A percentile compares a stretch with the other conserved stretches of the same genome.
Conservation (phyloP, 2,113 vertebrate species). For the Callochromis pleurospilus region DNA sequence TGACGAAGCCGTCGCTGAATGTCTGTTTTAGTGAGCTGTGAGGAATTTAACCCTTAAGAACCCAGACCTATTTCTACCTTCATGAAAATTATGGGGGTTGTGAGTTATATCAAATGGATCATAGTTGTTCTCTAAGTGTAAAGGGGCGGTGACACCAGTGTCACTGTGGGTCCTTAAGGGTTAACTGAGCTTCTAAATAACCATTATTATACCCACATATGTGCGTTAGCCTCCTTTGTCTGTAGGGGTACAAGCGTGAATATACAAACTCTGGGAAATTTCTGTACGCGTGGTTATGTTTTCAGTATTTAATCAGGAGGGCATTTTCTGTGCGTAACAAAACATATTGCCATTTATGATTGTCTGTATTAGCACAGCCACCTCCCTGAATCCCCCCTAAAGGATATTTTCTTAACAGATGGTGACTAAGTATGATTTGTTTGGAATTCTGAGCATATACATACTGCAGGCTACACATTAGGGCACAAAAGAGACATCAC, state of each 20-base stretch:
- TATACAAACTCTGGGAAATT: background rate
- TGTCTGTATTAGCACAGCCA: background rate
- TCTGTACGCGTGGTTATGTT: background rate
- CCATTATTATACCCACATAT: background rate
- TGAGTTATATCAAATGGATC: too few relatives aligned
- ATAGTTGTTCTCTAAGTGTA: too few relatives aligned
- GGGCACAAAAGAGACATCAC: background rate
- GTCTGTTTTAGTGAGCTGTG: background rate
- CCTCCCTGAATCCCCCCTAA: background rate
- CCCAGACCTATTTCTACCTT: too few relatives aligned
- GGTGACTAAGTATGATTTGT: background rate
- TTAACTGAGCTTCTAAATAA: background rate
- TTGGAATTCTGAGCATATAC: background rate
- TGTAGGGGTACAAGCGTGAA: background rate
- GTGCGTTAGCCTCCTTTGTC: background rate
- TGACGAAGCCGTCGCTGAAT: background rate
- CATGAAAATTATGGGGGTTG: too few relatives aligned
- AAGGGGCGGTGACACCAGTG: too few relatives aligned
- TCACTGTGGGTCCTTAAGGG: too few relatives aligned
- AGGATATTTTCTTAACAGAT: background rate
- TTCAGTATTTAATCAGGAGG: background rate
- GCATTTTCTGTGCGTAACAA: background rate
- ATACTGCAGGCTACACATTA: background rate
- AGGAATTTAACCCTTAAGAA: background rate
- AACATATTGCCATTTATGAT: background rate